phyloP scores from a whole-genome alignment of 2,797 vertebrate genomes.

The Mormyrus hasselquistii region DNA sequence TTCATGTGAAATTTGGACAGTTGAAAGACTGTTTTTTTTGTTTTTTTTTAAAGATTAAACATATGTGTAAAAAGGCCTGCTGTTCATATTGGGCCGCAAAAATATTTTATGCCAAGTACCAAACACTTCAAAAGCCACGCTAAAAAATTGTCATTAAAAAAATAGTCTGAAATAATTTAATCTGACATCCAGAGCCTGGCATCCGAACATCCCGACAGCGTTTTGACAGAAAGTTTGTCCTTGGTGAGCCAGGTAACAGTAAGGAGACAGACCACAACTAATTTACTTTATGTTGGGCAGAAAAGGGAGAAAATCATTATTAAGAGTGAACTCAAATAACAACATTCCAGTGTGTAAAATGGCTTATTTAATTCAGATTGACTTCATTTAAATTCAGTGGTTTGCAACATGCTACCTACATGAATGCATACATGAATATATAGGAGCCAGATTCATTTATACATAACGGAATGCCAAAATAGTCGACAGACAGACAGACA shows the following conservation, averaged over 20 bases:
- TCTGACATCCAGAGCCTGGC: not conserved
- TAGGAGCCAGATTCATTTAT: not conserved
- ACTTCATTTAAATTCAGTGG: not conserved
- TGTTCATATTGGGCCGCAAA: not conserved
- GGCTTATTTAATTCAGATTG: not conserved
- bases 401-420: not conserved
- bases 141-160: not conserved
- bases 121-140: not conserved
- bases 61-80: conserved; percentile 21
- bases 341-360: not conserved
- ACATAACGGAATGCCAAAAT: not conserved
- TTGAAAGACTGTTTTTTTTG: not conserved
- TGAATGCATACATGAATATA: not conserved
- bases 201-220: not conserved
- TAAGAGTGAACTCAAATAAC: not conserved
- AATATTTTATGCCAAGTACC: not conserved
- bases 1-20: not conserved
- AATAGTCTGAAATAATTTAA: not conserved
- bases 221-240: not conserved
- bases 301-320: not conserved
- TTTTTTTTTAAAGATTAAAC: conserved; percentile 18
- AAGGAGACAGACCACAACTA: not conserved
- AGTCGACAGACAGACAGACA: no score
- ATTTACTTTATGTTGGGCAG: not conserved
- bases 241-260: not conserved